Conservation (phyloP, 2,888 invertebrate genomes). For the Chrysomela aeneicollis region DNA sequence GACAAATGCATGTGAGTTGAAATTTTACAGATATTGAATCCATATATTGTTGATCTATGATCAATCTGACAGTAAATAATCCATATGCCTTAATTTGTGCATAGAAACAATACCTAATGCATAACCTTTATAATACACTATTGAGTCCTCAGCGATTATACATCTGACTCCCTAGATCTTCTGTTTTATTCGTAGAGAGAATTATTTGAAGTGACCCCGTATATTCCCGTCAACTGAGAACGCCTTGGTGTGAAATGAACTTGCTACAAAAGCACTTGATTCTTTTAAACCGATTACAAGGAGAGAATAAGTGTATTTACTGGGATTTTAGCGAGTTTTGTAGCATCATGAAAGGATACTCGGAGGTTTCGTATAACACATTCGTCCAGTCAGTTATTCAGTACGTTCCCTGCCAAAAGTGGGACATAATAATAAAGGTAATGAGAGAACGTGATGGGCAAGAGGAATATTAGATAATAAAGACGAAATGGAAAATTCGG, state of each 20-base stretch:
- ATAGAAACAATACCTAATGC: no score
- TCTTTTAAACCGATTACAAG: conserved; percentile 51
- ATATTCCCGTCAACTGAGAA: background rate
- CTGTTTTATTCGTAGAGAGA: no score
- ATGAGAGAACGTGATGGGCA: conserved; percentile 36
- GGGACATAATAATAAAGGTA: conserved; percentile 31
- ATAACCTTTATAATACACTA: no score
- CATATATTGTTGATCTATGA: no score
- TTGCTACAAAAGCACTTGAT: conserved; percentile 45
- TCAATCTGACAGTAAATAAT: no score
- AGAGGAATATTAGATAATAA: conserved; percentile 42
- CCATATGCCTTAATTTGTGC: no score
- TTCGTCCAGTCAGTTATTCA: background rate
- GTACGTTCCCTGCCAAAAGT: conserved; percentile 20
- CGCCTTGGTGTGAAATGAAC: conserved; percentile 28
- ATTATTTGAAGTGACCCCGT: conserved; percentile 3
- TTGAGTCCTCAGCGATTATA: no score
- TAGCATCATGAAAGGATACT: conserved; percentile 19
- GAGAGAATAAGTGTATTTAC: conserved; percentile 47
- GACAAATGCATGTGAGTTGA: no score
- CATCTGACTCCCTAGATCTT: no score
- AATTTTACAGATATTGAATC: no score
- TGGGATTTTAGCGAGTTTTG: conserved; percentile 46
- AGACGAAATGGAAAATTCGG: conserved; percentile 37
- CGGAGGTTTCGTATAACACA: conserved; percentile 2